These are phyloP conservation scores for Bemisia tabaci DNA, from an alignment of 1,140 invertebrate species.

Conservation along the genomic window DNA sequence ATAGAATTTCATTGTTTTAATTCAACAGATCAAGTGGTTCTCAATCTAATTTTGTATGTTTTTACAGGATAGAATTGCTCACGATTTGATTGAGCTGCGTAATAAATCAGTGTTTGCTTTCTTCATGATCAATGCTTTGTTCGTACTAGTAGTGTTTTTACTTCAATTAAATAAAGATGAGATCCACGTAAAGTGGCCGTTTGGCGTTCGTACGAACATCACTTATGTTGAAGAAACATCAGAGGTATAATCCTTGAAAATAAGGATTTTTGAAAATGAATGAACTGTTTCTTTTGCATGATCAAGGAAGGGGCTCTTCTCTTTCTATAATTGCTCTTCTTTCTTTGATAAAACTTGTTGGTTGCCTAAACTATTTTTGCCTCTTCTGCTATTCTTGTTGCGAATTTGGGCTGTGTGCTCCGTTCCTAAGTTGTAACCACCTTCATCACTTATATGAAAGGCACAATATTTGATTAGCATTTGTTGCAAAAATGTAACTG, in stretches of 20 bases:
- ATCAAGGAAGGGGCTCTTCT: background rate
- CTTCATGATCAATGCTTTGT: conserved; percentile 98
- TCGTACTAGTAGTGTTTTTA: conserved; percentile 95
- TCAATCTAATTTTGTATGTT: conserved; percentile 20
- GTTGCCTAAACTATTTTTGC: background rate
- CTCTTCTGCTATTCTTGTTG: background rate
- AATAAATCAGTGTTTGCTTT: conserved; percentile 96
- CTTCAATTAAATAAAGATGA: conserved; percentile 96
- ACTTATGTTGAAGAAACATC: conserved; percentile 79
- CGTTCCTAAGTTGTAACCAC: no score
- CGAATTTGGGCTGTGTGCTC: no score
- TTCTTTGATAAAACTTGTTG: background rate
- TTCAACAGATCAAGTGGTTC: background rate
- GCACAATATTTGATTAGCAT: no score
- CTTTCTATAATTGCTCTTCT: background rate
- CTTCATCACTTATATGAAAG: no score
- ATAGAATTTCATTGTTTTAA: no score
- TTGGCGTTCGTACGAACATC: conserved; percentile 87
- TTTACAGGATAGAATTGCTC: conserved; percentile 69
- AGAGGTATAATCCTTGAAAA: conserved; percentile 43
- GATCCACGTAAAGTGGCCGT: conserved; percentile 86
- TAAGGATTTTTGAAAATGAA: background rate
- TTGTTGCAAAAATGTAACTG: no score
- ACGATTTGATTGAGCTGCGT: conserved; percentile 78
- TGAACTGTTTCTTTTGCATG: background rate